These are phyloP conservation scores for Eulithis prunata DNA, from an alignment of 2,888 invertebrate genomes.

Conservation along the genomic window DNA sequence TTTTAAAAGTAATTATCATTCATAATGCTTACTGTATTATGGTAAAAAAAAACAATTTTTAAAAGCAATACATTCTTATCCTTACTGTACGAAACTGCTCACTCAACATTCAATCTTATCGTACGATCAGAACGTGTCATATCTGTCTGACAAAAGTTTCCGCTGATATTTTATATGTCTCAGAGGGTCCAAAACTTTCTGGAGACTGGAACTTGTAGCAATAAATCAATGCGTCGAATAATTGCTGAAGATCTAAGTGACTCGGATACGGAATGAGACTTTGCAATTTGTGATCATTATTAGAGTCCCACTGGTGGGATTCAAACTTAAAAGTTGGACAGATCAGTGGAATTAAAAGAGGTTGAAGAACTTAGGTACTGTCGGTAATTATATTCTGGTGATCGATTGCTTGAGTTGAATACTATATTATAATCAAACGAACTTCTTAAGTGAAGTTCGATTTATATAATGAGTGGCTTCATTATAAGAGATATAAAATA, in stretches of 20 bases:
- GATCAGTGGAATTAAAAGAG: no score
- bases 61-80: no score
- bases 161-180: conserved; percentile 46
- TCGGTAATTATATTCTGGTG: no score
- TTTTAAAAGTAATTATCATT: no score
- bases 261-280: conserved; percentile 35
- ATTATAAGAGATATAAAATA: no score
- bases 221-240: conserved; percentile 83
- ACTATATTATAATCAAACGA: no score
- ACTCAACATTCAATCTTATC: conserved; percentile 9
- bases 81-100: neutral
- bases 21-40: no score
- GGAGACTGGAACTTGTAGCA: conserved; percentile 54
- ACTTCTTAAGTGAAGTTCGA: no score
- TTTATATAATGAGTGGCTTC: no score
- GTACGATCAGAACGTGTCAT: conserved; percentile 58
- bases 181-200: conserved; percentile 59
- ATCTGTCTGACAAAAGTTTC: conserved; percentile 63
- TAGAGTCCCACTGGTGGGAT: conserved; percentile 16
- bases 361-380: no score
- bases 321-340: neutral
- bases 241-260: conserved; percentile 61
- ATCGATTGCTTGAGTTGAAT: no score
- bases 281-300: conserved; percentile 13
- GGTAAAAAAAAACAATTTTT: no score